Evolutionary conservation across 2,113 vertebrate species (phyloP), one percentile per base, ranked within the genome.

Genomic region (Phrynosoma blainvillii): DNA sequence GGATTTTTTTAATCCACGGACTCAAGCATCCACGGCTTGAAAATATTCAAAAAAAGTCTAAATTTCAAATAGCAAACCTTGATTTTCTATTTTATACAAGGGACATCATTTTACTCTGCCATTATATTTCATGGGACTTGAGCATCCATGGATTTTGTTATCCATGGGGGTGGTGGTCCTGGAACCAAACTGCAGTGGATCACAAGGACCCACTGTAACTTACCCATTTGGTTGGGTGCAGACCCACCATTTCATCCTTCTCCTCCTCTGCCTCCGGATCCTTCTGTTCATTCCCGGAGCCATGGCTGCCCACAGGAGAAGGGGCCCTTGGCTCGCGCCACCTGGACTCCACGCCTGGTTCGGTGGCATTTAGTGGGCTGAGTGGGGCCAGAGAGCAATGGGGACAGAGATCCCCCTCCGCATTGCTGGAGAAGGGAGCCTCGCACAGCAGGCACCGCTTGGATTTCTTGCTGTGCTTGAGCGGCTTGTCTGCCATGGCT

Each of bases 381-480:
- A 71, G 11, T 12, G 84, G 18, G 0, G 32, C 56, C 42, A 76
- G 62, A n/a, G 56, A 68, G 25, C 88, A 89, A 1, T 1, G 4
- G 1, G 88, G 84, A 6, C 88, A 89, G 12, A 89, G 27, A 1
- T 89, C 88, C 1, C 88, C 88, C 27, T 77, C 88, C 0, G 52
- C 92, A 62, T 91, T 52, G 3, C 8, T 62, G 0, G 25, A 10
- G 18, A 71, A 84, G 16, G 80, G 75, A 0, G 66, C 89, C 36
- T 84, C 89, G 23, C 80, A 87, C 2, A 27, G 74, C 0, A 59
- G 4, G 1, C 12, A 6, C 30, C 83, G 16, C n/a, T 87, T 83
- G 75, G 89, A 87, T 30, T 87, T 90, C 20, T n/a, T 9, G 80
- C 52, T 82, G 85, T 87, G 80, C 66, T 86, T 90, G 21, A 42